phyloP scores from a whole-genome alignment of 2,888 invertebrate genomes.

The Apotomis betuletana region DNA sequence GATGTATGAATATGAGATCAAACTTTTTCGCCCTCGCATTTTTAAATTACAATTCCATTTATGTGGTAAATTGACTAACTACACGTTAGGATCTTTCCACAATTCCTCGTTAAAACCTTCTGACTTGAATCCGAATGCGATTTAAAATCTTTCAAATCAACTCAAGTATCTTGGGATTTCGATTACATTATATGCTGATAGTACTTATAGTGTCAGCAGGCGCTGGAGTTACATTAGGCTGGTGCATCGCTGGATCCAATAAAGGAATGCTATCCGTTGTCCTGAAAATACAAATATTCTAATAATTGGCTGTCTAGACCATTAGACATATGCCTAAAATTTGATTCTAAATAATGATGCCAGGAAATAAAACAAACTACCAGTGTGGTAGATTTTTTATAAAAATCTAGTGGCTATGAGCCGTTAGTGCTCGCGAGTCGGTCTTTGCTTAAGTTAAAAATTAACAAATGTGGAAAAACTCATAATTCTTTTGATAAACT shows the following conservation, averaged over 20 bases:
- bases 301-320: no score
- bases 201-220: conserved; percentile 80
- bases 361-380: conserved; percentile 7
- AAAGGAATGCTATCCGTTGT: conserved; percentile 79
- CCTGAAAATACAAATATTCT: conserved; percentile 53
- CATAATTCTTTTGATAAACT: no score
- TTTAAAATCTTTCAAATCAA: conserved; percentile 26
- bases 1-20: no score
- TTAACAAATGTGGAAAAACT: no score
- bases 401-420: no score
- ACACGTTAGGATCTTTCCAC: background rate
- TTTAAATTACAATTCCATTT: conserved; percentile 2
- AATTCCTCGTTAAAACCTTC: conserved; percentile 6
- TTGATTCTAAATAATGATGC: conserved; percentile 2
- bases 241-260: conserved; percentile 73
- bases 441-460: no score
- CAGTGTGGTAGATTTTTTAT: no score
- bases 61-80: conserved; percentile 21
- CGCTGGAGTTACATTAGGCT: conserved; percentile 70
- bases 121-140: background rate
- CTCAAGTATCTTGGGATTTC: background rate
- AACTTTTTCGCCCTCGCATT: conserved; percentile 12
- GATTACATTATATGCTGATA: conserved; percentile 70
- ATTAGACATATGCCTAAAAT: no score
- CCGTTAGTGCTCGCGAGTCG: no score